These are phyloP conservation scores for Kradibia gibbosae DNA, from an alignment of 1,140 invertebrate species.

Conservation along the genomic window DNA sequence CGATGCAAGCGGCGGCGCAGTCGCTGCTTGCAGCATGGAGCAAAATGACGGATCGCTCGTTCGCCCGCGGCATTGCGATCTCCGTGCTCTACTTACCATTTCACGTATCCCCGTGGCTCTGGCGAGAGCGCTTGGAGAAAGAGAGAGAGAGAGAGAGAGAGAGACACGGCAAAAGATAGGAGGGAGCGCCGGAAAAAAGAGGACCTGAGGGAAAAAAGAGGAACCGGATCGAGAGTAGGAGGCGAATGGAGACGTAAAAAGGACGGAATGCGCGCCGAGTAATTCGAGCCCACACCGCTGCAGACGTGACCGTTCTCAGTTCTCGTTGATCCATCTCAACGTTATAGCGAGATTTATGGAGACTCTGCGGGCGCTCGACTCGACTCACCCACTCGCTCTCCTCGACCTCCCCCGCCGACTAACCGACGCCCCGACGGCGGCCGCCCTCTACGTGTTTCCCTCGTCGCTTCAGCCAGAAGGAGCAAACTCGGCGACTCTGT, in stretches of 20 bases:
- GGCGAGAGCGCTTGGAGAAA: neutral
- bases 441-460: neutral
- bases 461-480: neutral
- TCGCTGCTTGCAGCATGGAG: slow-evolving; percentile 39
- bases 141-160: neutral
- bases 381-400: neutral
- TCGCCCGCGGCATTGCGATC: slow-evolving; percentile 51
- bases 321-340: slow-evolving; percentile 69
- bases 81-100: slow-evolving; percentile 30
- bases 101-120: slow-evolving; percentile 46
- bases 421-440: neutral
- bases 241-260: neutral
- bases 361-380: slow-evolving; percentile 56
- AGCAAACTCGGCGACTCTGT: too few species aligned
- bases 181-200: neutral
- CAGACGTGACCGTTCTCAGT: slow-evolving; percentile 63
- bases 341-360: slow-evolving; percentile 72
- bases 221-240: neutral
- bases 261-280: slow-evolving; percentile 8
- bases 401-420: neutral
- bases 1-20: neutral
- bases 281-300: slow-evolving; percentile 41
- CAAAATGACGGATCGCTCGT: slow-evolving; percentile 51
- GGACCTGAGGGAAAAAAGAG: slow-evolving; percentile 8
- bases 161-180: neutral